Evolutionary conservation across 2,113 vertebrate genomes (phyloP).

Genomic region (Anseranas semipalmata): DNA sequence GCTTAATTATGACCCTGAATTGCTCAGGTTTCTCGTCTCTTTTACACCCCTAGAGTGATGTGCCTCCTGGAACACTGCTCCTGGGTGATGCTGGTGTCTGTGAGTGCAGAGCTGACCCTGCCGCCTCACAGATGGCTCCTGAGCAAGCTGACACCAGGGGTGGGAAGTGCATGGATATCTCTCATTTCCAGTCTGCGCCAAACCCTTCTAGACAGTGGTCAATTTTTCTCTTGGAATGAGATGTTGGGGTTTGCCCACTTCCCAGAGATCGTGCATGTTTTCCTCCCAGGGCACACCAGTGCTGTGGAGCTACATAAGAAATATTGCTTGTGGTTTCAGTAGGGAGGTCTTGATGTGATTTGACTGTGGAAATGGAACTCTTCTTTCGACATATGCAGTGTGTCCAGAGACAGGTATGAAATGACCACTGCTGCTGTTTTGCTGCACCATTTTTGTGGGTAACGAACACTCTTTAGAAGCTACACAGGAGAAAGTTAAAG

Average conservation of each 20-base stretch:
- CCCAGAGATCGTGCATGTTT: background rate
- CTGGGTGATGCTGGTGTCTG: background rate
- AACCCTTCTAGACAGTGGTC: background rate
- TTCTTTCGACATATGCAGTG: accelerated
- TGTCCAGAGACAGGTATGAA: background rate
- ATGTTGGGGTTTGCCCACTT: background rate
- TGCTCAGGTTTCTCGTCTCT: background rate
- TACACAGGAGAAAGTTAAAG: background rate
- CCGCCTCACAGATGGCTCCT: background rate
- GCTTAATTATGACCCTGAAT: background rate
- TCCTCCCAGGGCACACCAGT: background rate
- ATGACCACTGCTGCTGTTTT: background rate
- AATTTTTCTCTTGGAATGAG: background rate
- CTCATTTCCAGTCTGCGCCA: background rate
- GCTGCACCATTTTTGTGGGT: background rate
- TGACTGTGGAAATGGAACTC: background rate
- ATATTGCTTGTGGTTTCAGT: background rate
- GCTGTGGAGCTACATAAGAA: background rate
- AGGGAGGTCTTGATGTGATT: background rate
- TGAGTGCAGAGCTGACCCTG: background rate
- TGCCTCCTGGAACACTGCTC: background rate
- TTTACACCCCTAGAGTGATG: background rate
- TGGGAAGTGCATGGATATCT: background rate
- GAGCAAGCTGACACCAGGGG: background rate
- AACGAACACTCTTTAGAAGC: background rate